These are phyloP conservation scores for Pogoniulus pusillus DNA, from an alignment of 2,797 vertebrate genomes.

Conservation along the genomic window DNA sequence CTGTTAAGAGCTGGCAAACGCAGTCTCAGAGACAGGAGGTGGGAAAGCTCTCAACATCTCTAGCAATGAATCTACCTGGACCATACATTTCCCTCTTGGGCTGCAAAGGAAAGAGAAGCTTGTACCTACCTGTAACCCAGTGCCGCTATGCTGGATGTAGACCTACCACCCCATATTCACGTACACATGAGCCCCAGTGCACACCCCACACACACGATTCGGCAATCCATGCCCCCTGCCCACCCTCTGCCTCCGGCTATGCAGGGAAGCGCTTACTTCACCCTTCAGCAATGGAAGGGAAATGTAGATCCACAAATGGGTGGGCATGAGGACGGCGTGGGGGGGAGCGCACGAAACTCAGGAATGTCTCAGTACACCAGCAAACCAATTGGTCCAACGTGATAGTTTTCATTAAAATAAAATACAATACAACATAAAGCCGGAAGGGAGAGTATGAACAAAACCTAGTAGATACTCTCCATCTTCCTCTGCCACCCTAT, in stretches of 20 bases:
- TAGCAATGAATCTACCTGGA: background rate
- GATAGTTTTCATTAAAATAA: background rate
- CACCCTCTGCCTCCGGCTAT: background rate
- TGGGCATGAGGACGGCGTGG: background rate
- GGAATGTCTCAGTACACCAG: background rate
- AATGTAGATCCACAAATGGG: background rate
- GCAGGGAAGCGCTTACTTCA: background rate
- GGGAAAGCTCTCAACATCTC: background rate
- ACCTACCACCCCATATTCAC: background rate
- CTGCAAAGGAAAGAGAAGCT: background rate
- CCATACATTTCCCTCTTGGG: background rate
- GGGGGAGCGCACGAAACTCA: background rate
- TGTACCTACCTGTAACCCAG: background rate
- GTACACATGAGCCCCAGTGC: accelerated
- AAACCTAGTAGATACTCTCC: background rate
- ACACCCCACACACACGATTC: background rate
- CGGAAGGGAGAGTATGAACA: background rate
- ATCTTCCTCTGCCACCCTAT: background rate
- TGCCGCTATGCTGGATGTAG: background rate
- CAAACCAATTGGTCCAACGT: background rate
- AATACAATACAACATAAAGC: background rate
- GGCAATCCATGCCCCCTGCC: background rate
- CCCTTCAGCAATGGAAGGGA: background rate
- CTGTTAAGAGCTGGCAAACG: background rate
- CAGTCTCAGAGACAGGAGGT: background rate